Percentiles rank a stretch among this genome's conserved stretches.
Evolutionary conservation across 2,797 vertebrate genomes (phyloP).

Genomic region (Denticeps clupeoides): DNA sequence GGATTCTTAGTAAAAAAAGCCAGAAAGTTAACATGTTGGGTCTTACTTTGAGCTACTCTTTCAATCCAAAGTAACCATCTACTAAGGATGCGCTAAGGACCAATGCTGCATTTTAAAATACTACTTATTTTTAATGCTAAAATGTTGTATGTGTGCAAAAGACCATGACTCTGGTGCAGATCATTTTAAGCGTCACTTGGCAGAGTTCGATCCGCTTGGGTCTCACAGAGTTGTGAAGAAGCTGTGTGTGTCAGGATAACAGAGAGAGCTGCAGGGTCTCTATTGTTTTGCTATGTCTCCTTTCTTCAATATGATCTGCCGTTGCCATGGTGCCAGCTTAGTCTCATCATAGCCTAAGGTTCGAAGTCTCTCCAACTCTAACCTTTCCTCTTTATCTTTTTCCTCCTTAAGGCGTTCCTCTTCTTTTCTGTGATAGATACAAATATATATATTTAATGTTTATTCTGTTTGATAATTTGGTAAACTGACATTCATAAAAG

Average conservation of each 20-base stretch:
- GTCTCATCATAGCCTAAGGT: conserved; percentile 90
- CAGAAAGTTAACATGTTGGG: no score
- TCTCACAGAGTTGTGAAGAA: conserved; percentile 16
- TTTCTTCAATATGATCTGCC: conserved; percentile 95
- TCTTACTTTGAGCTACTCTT: no score
- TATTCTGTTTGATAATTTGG: no score
- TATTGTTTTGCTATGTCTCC: conserved; percentile 89
- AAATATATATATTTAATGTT: no score
- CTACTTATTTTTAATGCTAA: no score
- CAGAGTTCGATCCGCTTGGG: not conserved
- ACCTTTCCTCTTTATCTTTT: conserved; percentile 74
- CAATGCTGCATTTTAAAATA: conserved; percentile 5
- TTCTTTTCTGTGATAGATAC: conserved; percentile 77
- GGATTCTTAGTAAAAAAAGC: no score
- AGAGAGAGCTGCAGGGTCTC: conserved; percentile 21
- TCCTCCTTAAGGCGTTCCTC: conserved; percentile 69
- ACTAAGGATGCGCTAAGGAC: not conserved
- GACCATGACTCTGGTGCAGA: no score
- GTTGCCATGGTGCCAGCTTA: conserved; percentile 94
- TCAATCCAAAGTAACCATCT: not conserved
- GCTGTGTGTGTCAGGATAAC: conserved; percentile 6
- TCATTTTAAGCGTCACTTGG: not conserved
- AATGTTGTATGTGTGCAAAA: no score
- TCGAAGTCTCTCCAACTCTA: conserved; percentile 82
- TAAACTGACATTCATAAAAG: no score